Evolutionary conservation across 2,888 invertebrate species (phyloP).

Genomic region (Drosophila prolongata): DNA sequence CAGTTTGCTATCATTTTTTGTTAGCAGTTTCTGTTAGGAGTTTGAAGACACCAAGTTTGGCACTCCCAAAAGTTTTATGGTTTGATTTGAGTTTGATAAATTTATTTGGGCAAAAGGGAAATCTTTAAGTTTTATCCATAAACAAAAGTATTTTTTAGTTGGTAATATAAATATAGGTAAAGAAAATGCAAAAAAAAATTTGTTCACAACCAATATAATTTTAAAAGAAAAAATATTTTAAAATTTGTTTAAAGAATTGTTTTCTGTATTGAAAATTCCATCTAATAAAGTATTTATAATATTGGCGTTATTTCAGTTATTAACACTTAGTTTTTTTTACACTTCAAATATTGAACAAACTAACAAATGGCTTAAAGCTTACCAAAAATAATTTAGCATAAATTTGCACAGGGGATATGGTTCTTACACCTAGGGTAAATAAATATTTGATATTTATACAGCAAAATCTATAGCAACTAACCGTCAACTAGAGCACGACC

Average conservation of each 20-base stretch:
- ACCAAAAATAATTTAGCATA: neutral
- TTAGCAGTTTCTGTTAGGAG: neutral
- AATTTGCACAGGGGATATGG: neutral
- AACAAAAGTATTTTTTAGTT: no score
- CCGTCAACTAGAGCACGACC: slow-evolving; percentile 49
- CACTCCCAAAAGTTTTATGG: neutral
- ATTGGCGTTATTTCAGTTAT: no score
- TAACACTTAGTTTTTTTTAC: no score
- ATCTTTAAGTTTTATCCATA: neutral
- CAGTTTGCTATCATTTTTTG: neutral
- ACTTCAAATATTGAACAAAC: neutral
- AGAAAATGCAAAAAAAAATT: no score
- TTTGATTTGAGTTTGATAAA: neutral
- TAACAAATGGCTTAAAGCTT: neutral
- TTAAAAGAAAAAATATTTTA: no score
- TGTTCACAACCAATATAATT: no score
- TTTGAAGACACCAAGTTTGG: slow-evolving; percentile 8
- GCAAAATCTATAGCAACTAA: slow-evolving; percentile 11
- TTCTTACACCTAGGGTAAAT: slow-evolving; percentile 7
- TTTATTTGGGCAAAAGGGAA: neutral
- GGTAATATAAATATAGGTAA: no score
- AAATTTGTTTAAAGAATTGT: no score
- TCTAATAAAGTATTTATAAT: no score
- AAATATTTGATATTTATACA: slow-evolving; percentile 24
- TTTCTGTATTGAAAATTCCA: no score